Evolutionary conservation across 2,113 vertebrate species (phyloP).

Genomic region (Clarias batrachus): DNA sequence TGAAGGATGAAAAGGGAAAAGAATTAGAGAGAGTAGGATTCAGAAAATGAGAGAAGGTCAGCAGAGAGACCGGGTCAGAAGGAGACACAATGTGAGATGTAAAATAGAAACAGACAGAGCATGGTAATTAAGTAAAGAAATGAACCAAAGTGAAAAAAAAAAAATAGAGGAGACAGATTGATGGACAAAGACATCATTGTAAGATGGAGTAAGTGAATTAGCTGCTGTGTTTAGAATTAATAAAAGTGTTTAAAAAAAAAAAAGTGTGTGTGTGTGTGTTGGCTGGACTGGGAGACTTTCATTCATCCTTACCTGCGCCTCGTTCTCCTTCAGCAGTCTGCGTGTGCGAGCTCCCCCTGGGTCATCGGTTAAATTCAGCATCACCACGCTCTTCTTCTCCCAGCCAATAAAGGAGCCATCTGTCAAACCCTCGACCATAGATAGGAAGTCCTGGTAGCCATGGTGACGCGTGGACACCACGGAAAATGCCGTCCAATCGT

Average conservation of each 20-base stretch:
- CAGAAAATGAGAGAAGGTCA: conserved; percentile 21
- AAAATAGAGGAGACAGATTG: conserved; percentile 42
- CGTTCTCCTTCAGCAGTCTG: conserved; percentile 85
- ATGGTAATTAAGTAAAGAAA: background rate
- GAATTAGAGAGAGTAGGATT: conserved; percentile 69
- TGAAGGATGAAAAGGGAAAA: conserved; percentile 50
- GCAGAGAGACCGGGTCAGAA: background rate
- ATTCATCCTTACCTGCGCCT: conserved; percentile 82
- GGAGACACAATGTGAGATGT: background rate
- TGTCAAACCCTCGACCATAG: conserved; percentile 87
- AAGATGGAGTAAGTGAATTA: conserved; percentile 42
- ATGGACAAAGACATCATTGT: conserved; percentile 63
- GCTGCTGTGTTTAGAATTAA: conserved; percentile 15
- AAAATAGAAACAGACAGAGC: background rate
- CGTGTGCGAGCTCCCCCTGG: conserved; percentile 80
- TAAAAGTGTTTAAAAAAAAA: conserved; percentile 9
- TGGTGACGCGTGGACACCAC: conserved; percentile 89
- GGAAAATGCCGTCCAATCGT: conserved; percentile 92
- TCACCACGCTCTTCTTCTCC: conserved; percentile 91
- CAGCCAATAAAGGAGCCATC: conserved; percentile 94
- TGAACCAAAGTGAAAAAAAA: conserved; percentile 34
- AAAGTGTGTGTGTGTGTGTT: background rate
- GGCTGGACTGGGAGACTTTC: conserved; percentile 57
- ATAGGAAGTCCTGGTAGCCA: conserved; percentile 89
- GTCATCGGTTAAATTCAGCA: conserved; percentile 85